phyloP scores from a whole-genome alignment of 2,888 invertebrate species.

The Eilema griseolum region DNA sequence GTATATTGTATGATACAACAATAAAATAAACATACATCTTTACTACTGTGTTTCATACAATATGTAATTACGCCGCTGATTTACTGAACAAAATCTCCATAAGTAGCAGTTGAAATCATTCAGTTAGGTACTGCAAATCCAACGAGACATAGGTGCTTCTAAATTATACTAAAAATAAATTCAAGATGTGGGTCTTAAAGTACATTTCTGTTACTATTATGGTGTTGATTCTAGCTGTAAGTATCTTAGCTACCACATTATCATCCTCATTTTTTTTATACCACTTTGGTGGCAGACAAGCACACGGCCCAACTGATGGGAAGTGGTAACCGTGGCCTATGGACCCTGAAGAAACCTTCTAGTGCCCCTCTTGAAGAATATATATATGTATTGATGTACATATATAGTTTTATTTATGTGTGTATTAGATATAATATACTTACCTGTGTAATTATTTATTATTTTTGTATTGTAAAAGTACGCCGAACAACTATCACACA shows the following conservation, averaged over 20 bases:
- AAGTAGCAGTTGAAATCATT: not conserved
- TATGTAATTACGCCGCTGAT: conserved; percentile 1
- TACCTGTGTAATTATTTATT: too few species aligned
- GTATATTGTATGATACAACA: not conserved
- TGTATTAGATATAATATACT: too few species aligned
- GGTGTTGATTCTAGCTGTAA: conserved; percentile 2
- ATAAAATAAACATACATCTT: not conserved
- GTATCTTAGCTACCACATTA: not conserved
- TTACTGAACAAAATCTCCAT: not conserved
- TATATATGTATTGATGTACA: too few species aligned
- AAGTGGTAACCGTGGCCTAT: too few species aligned
- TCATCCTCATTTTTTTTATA: too few species aligned
- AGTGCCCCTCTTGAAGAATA: too few species aligned
- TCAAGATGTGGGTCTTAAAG: not conserved
- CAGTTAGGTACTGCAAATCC: not conserved
- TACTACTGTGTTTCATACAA: not conserved
- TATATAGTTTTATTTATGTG: too few species aligned
- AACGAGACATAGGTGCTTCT: not conserved
- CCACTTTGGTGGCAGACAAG: too few species aligned
- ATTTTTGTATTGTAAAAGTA: too few species aligned
- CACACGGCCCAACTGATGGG: too few species aligned
- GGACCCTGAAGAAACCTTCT: too few species aligned
- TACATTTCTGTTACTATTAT: not conserved
- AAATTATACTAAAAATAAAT: not conserved
- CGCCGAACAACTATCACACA: too few species aligned